A percentile compares a stretch with the other conserved stretches of the same genome.
Conservation (phyloP, 2,113 vertebrate genomes). For the Setophaga petechia region DNA sequence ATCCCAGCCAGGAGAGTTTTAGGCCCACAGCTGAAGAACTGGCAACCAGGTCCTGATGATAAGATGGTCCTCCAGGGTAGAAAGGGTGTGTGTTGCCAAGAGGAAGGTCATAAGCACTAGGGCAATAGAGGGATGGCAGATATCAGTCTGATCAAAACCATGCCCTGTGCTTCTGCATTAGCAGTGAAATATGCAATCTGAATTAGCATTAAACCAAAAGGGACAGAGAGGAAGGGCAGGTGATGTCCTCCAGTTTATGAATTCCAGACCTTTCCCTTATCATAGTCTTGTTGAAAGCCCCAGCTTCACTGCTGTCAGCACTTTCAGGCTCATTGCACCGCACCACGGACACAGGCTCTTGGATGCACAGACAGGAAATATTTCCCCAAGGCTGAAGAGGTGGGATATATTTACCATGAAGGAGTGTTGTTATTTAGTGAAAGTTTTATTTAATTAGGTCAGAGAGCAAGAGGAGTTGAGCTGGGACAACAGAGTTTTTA, state of each 20-base stretch:
- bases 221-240: background rate
- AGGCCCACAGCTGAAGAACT: background rate
- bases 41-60: background rate
- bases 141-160: background rate
- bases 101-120: background rate
- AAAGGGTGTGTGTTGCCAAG: background rate
- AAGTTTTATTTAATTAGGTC: slow-evolving; percentile 6
- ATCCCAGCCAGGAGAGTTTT: background rate
- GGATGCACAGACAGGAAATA: background rate
- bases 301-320: background rate
- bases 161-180: background rate
- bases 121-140: background rate
- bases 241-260: background rate
- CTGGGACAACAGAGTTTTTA: background rate
- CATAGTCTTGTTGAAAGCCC: background rate
- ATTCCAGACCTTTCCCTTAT: background rate
- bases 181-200: background rate
- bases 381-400: background rate
- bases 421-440: background rate
- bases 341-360: accelerated
- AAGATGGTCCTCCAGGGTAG: background rate
- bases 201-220: background rate
- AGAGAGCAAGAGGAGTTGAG: background rate
- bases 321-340: background rate
- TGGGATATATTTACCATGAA: background rate